phyloP scores from a whole-genome alignment of 2,113 vertebrate genomes.

The Dendropsophus ebraccatus region DNA sequence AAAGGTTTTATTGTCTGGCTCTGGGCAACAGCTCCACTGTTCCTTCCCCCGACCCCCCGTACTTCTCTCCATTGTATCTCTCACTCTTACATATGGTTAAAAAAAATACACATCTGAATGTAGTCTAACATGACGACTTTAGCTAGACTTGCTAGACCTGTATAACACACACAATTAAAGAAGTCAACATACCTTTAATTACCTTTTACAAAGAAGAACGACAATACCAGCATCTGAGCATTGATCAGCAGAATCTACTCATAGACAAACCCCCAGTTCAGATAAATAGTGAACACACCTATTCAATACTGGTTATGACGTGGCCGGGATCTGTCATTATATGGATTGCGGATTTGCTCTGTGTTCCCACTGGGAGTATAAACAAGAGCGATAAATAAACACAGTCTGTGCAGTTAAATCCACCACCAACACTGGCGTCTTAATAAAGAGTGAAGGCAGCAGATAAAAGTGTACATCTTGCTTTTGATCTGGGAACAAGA shows the following conservation, averaged over 20 bases:
- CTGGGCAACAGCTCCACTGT: too few relatives aligned
- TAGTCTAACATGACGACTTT: neutral
- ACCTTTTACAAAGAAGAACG: neutral
- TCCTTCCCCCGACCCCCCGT: too few relatives aligned
- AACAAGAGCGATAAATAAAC: constrained; percentile 59
- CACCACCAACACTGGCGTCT: constrained; percentile 59
- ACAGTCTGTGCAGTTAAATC: constrained; percentile 43
- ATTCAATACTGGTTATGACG: constrained; percentile 30
- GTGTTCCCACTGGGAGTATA: constrained; percentile 58
- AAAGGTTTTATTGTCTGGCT: too few relatives aligned
- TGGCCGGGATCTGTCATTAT: constrained; percentile 51
- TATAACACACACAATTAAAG: too few relatives aligned
- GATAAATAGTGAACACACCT: constrained; percentile 7
- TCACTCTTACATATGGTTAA: too few relatives aligned
- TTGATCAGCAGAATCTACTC: neutral
- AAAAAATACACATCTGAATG: too few relatives aligned
- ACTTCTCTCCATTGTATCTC: too few relatives aligned
- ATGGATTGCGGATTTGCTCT: constrained; percentile 26
- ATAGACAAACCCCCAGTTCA: neutral
- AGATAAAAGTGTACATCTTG: constrained; percentile 65
- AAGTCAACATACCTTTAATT: neutral
- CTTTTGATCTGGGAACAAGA: constrained; percentile 63
- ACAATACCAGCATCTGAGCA: neutral
- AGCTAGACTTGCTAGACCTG: neutral
- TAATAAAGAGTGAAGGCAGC: constrained; percentile 62